Evolutionary conservation across 1,140 invertebrate species (phyloP).

Genomic region (Bombus polaris): DNA sequence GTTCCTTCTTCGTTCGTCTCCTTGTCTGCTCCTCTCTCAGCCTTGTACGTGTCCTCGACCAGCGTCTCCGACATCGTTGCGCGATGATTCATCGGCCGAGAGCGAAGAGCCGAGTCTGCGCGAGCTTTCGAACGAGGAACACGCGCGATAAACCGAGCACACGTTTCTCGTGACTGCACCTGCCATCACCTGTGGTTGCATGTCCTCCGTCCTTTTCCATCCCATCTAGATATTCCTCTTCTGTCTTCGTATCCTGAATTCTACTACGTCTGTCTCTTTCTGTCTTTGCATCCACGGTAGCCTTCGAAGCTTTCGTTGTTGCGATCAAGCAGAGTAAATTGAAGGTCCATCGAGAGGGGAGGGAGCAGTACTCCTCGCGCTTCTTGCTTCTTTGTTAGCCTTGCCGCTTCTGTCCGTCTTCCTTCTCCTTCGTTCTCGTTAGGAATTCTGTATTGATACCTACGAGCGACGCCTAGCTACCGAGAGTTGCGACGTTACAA

Average conservation of each 20-base stretch:
- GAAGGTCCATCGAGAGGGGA: neutral
- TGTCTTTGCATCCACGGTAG: neutral
- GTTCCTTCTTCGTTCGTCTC: neutral
- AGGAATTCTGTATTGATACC: neutral
- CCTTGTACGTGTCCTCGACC: conserved; percentile 44
- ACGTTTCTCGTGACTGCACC: conserved; percentile 15
- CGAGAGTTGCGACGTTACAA: neutral
- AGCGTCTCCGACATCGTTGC: neutral
- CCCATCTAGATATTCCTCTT: neutral
- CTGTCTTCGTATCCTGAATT: neutral
- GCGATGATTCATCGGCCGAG: conserved; percentile 29
- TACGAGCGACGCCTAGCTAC: neutral
- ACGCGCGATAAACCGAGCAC: neutral
- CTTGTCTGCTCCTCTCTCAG: conserved; percentile 2
- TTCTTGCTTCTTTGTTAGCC: neutral
- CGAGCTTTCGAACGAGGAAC: conserved; percentile 12
- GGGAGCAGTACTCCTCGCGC: neutral
- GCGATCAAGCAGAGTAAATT: neutral
- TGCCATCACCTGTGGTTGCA: conserved; percentile 19
- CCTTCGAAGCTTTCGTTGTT: conserved; percentile 4
- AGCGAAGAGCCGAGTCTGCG: neutral
- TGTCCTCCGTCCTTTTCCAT: neutral
- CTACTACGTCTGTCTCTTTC: neutral
- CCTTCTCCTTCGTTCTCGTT: neutral
- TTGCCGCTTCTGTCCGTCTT: neutral